A percentile compares a stretch with the other conserved stretches of the same genome.
Evolutionary conservation across 2,888 invertebrate species (phyloP).

Genomic region (Drosophila kokeensis): DNA sequence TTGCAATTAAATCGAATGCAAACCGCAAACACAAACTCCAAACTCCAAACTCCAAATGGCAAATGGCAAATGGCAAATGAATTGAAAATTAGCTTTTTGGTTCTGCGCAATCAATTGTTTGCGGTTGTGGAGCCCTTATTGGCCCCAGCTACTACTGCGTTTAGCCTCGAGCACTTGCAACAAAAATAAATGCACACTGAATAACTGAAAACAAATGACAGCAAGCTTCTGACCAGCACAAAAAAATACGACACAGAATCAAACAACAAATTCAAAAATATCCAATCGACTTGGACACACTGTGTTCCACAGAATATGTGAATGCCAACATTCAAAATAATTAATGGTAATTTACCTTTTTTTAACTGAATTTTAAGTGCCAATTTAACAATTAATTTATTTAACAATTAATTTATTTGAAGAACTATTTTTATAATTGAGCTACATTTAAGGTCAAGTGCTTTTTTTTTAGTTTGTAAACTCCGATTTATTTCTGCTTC

Average conservation of each 20-base stretch:
- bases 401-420: not conserved
- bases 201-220: conserved; percentile 54
- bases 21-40: conserved; percentile 61
- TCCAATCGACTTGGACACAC: not conserved
- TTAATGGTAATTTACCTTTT: not conserved
- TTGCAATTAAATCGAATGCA: conserved; percentile 63
- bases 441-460: too few relatives aligned
- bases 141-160: not conserved
- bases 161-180: conserved; percentile 10
- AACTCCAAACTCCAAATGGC: conserved; percentile 30
- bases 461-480: too few relatives aligned
- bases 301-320: not conserved
- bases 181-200: conserved; percentile 32
- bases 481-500: not conserved
- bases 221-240: conserved; percentile 33
- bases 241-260: conserved; percentile 3
- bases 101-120: conserved; percentile 36
- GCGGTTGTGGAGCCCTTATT: not conserved
- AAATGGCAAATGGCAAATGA: conserved; percentile 43
- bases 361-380: not conserved
- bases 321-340: not conserved
- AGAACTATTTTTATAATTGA: not conserved
- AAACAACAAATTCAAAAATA: not conserved
- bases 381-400: not conserved
- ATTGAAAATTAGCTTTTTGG: conserved; percentile 36